Base-by-base conservation (phyloP, 2,113 vertebrate species). In the Ageneiosus marmoratus region DNA sequence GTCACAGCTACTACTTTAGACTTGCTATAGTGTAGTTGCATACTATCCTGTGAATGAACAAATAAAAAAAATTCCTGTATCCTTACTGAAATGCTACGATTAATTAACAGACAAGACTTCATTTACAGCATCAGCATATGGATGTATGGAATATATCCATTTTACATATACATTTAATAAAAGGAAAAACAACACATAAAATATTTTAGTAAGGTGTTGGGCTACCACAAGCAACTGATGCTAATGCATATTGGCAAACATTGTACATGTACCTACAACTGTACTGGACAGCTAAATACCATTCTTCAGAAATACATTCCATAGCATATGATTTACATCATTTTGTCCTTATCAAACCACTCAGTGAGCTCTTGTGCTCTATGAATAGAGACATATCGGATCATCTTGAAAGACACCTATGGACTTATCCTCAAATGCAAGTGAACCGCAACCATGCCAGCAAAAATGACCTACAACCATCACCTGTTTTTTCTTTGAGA, bases 1-100 rank as follows among this genome's bases (percentile, higher is more conserved):
- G 96, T 97, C 80, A 97, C 96, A 0, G 96, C 95, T 72, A 97
- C 95, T 3, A 95, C 88, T 85, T 96, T 96, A 83, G 96, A 96
- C 86, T 97, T 96, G 84, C 95, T 97, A 90, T 95, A 96, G 46
- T 95, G 93, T 88, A 97, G 91, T 89, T 97, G 96, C 95, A 97
- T 96, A 89, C 96, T 97, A 86, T 97, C 96, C 96, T 97, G 90
- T 56, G 24, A 37, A 83, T 70, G 22, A 70, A 46, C 22, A 22
- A 69, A 51, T 18, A 53, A 29, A 72, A 27, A 48, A 7, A 27
- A 70, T 15, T 69, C 20, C 41, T 48, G 44, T 73, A 50, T 63
- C 12, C 27, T 48, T 22, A 46, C 63, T 0, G 12, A 55, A n/a
- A 37, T 18, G 32, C 22, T 72, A 70, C 13, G 9, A 24, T 70